These are phyloP conservation scores for Plotosus lineatus DNA, from an alignment of 2,113 vertebrate genomes.

Conservation along the genomic window DNA sequence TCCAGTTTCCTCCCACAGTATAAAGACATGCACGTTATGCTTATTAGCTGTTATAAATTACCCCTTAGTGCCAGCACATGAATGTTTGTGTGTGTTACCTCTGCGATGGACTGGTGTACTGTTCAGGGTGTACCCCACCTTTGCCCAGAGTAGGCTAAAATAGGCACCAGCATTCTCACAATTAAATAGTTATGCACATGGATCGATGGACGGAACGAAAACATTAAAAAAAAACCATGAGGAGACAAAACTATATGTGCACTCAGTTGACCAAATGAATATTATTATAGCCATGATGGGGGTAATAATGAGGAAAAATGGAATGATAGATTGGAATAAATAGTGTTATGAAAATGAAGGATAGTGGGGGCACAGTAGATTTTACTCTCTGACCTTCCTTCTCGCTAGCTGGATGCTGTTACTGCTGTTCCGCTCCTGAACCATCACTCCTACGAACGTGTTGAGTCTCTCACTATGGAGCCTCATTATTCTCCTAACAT, in stretches of 20 bases:
- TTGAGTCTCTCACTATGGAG: conserved; percentile 61
- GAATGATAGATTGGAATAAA: conserved; percentile 4
- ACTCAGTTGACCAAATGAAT: neutral
- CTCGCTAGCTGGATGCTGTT: conserved; percentile 54
- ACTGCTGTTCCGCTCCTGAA: conserved; percentile 38
- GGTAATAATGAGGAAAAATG: neutral
- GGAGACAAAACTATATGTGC: neutral
- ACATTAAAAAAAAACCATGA: no score
- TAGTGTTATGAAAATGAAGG: conserved; percentile 33
- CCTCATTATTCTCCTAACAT: conserved; percentile 67
- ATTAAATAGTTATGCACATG: no score
- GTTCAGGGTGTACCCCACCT: no score
- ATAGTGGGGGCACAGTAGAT: conserved; percentile 52
- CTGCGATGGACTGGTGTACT: no score
- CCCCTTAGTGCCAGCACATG: no score
- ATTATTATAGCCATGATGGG: neutral
- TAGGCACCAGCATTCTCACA: no score
- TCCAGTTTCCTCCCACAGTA: no score
- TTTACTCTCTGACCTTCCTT: conserved; percentile 67
- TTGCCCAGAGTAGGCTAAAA: no score
- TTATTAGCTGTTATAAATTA: no score
- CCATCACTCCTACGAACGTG: conserved; percentile 43
- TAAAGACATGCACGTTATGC: no score
- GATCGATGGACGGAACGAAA: no score
- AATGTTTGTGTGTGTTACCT: no score